Conservation (phyloP, 2,888 invertebrate genomes). For the Platypus cylindrus region DNA sequence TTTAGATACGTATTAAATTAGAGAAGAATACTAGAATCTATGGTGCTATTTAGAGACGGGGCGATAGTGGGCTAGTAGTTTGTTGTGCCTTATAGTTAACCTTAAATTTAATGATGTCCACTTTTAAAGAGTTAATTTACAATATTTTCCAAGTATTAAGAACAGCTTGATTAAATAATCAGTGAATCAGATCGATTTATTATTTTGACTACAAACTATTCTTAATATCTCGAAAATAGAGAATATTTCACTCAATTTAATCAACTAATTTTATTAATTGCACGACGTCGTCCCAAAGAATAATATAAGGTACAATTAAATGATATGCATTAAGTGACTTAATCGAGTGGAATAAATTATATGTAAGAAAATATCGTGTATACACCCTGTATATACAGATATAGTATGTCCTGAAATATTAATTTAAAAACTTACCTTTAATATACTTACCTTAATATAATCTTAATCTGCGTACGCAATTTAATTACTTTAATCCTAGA, state of each 20-base stretch:
- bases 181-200: no score
- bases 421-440: slow-evolving; percentile 1
- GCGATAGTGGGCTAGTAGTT: slow-evolving; percentile 14
- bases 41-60: slow-evolving; percentile 14
- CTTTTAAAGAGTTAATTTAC: slow-evolving; percentile 3
- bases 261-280: slow-evolving; percentile 9
- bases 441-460: no score
- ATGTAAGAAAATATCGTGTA: slow-evolving; percentile 4
- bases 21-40: no score
- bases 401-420: slow-evolving; percentile 4
- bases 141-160: no score
- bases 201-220: no score
- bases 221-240: no score
- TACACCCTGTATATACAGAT: no score
- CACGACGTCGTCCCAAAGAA: slow-evolving; percentile 12
- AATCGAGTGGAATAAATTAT: slow-evolving; percentile 14
- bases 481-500: no score
- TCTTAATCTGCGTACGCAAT: no score
- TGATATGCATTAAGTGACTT: slow-evolving; percentile 13
- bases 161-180: no score
- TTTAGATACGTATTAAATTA: no score
- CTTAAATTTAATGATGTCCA: slow-evolving; percentile 8
- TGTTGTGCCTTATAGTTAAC: slow-evolving; percentile 5
- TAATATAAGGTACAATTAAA: slow-evolving; percentile 12
- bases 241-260: no score